Conservation (phyloP, 2,113 vertebrate species). For the Opisthocomus hoazin region DNA sequence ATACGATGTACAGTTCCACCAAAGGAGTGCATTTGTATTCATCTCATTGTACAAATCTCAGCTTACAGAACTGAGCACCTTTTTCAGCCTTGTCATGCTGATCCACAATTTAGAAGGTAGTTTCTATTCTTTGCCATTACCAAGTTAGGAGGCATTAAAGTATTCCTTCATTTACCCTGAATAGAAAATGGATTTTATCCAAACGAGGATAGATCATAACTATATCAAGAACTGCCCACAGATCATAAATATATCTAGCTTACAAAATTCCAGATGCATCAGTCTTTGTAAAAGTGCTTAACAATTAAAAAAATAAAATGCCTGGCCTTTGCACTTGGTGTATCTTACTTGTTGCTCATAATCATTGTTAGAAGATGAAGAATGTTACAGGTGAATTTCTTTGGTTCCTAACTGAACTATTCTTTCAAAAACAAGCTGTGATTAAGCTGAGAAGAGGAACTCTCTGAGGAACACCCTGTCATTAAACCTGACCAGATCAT, state of each 20-base stretch:
- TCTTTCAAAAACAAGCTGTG: not conserved
- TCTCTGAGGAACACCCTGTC: not conserved
- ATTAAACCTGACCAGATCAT: not conserved
- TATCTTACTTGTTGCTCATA: not conserved
- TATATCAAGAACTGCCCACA: not conserved
- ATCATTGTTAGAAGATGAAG: not conserved
- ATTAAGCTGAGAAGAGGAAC: not conserved
- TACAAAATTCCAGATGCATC: conserved; percentile 15
- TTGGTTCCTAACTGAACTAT: not conserved
- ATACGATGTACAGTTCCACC: not conserved
- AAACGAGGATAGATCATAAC: not conserved
- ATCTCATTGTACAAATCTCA: not conserved
- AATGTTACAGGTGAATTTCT: not conserved
- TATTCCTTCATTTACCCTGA: not conserved
- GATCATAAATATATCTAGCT: not conserved
- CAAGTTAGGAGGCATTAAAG: not conserved
- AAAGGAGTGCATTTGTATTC: not conserved
- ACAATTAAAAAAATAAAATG: not conserved
- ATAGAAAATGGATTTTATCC: conserved; percentile 7
- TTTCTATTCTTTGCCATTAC: not conserved
- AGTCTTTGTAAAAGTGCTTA: not conserved
- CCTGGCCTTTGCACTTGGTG: not conserved
- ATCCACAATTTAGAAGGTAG: not conserved
- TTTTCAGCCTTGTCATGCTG: not conserved
- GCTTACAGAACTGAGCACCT: not conserved